Evolutionary conservation across 2,113 vertebrate species (phyloP), one percentile per base, ranked within the genome.

Genomic region (Sclerurus mexicanus): DNA sequence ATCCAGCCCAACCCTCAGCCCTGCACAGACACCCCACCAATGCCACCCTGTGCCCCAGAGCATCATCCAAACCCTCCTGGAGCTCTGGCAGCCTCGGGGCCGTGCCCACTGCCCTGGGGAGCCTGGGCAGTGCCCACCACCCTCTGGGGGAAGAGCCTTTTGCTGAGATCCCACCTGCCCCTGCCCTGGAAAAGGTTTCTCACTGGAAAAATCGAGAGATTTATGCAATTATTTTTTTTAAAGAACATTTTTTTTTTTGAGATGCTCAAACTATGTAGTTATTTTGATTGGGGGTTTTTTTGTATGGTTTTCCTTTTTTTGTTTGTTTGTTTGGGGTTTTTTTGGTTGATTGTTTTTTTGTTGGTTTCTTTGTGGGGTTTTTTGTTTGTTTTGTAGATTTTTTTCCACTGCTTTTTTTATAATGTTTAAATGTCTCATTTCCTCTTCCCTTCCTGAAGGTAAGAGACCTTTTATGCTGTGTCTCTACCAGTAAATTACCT

Each of bases 51-150:
- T 12, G n/a, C n/a, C 58, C 23, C 5, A 35, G 58, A 59, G n/a
- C 6, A 3, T 25, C n/a, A n/a, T 59, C 23, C 28, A 22, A 39
- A 3, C 0, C 0, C 3, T 64, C 23, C 59, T 7, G 8, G 27
- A 63, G 25, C 60, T 63, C 27, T 63, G 60, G 5, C 23, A 75
- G 50, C 67, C 9, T 84, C 6, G 68, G 81, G 68, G 53, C 49
- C 44, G 37, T 10, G 7, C 0, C 37, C 31, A 37, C 25, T 52
- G 47, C 46, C 80, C 20, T 37, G 46, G 60, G 13, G 2, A 49
- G 20, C 0, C 5, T 3, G 18, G 12, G 19, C 50, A 47, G 33
- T n/a, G 40, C 3, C 33, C 21, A 21, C 1, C 28, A 69, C 42
- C 44, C 55, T 33, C 33, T 28, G 69, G 49, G 27, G 27, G 9